Conservation (phyloP, 2,888 invertebrate genomes). For the Lasioglossum figueresi region DNA sequence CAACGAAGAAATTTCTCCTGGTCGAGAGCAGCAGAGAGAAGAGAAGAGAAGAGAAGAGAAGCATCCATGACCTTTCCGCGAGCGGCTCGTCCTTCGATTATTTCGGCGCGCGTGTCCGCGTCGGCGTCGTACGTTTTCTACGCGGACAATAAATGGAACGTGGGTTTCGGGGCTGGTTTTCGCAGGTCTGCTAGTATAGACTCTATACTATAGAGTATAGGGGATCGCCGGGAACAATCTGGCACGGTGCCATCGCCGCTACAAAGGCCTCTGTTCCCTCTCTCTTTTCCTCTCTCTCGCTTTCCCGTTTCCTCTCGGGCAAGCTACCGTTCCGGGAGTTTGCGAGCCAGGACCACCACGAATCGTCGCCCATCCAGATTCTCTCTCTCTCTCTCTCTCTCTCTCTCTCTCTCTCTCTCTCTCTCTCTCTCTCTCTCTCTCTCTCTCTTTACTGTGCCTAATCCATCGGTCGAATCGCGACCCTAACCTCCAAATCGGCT, state of each 20-base stretch:
- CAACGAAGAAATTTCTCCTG: background rate
- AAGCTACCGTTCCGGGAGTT: conserved; percentile 40
- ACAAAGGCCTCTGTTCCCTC: conserved; percentile 72
- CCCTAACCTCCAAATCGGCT: conserved; percentile 64
- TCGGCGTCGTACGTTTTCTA: conserved; percentile 66
- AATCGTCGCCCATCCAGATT: conserved; percentile 15
- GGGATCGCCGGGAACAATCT: conserved; percentile 76
- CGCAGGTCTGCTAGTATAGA: conserved; percentile 79
- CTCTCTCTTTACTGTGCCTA: conserved; percentile 26
- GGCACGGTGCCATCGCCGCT: conserved; percentile 76
- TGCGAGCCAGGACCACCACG: conserved; percentile 51
- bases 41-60: background rate
- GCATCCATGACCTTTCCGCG: conserved; percentile 55
- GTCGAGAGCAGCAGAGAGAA: background rate
- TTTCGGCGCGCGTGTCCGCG: conserved; percentile 49
- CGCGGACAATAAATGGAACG: conserved; percentile 68
- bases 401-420: background rate
- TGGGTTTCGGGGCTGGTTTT: conserved; percentile 70
- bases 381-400: background rate
- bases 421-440: background rate
- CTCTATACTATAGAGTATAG: no score
- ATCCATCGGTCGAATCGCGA: conserved; percentile 51
- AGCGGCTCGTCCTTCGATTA: conserved; percentile 53
- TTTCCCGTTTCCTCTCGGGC: background rate
- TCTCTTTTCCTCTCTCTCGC: background rate